Evolutionary conservation across 1,140 invertebrate species (phyloP), one percentile per base, ranked within the genome.

Genomic region (Drosophila asahinai): DNA sequence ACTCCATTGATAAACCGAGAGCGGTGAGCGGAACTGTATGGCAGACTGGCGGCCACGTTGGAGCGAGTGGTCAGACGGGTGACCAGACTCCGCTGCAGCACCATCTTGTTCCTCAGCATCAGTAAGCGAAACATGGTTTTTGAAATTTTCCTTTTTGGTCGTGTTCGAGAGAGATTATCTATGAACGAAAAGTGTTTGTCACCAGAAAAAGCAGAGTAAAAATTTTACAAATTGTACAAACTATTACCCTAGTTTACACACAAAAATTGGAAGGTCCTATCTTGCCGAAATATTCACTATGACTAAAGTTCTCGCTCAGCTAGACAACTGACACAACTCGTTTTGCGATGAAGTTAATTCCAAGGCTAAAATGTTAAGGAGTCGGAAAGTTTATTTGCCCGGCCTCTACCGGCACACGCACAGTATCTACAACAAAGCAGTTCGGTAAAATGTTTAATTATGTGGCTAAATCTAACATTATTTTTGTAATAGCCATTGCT

Each of bases 71-170:
- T 47, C 48, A 64, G 48, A 1, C 68, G 74, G 15, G 77, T 51
- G 15, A 55, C 38, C 14, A 71, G 14, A 15, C 33, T 25, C 2
- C 68, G 54, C 1, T 79, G 60, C 25, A 80, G 8, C 2, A 62
- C 22, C 25, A 83, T 9, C 43, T 72, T 89, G 33, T 49, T 81
- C 14, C 62, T 67, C 12, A 89, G 38, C 65, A 48, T 80, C 17
- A 40, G 40, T 36, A 84, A 25, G 47, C 67, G 75, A 80, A 86
- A 68, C 83, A 86, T 86, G 73, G 57, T 80, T 25, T 36, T 74
- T n/a, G 8, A 9, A 14, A 19, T n/a, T 40, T 22, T n/a, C 6
- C 40, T 9, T 38, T 22, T 55, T 15, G 15, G 22, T 0, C 12
- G 52, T 9, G 17, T 8, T 55, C 54, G 54, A 57, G 19, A 57